Conservation (phyloP, 2,113 vertebrate species). For the Ondatra zibethicus region DNA sequence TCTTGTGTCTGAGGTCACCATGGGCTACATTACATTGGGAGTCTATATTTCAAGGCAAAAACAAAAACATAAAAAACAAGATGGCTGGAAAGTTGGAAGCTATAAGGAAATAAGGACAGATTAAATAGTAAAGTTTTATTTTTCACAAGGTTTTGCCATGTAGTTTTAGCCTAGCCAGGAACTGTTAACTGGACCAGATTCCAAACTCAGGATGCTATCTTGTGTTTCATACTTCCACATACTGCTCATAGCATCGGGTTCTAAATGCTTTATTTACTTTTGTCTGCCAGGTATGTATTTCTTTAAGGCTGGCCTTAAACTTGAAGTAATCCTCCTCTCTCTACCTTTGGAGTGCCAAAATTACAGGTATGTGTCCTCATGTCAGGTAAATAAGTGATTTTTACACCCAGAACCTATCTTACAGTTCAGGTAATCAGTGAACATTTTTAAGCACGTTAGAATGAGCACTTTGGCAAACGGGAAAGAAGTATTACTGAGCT, state of each 20-base stretch:
- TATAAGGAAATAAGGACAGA: not conserved
- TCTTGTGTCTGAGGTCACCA: not conserved
- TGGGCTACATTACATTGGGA: not conserved
- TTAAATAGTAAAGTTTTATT: not conserved
- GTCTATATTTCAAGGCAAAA: not conserved
- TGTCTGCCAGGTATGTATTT: conserved; percentile 24
- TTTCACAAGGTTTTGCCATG: not conserved
- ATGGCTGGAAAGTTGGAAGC: not conserved
- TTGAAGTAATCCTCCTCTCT: not conserved
- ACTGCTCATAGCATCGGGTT: conserved; percentile 21
- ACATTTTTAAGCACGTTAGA: conserved; percentile 44
- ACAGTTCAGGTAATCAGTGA: conserved; percentile 4
- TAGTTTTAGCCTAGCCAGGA: not conserved
- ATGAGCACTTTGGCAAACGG: conserved; percentile 32
- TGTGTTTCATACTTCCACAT: not conserved
- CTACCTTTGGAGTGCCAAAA: not conserved
- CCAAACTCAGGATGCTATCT: not conserved
- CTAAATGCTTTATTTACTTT: conserved; percentile 12
- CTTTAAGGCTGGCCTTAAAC: not conserved
- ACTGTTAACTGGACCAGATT: conserved; percentile 32
- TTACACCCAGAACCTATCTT: conserved; percentile 22
- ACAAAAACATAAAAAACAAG: not conserved
- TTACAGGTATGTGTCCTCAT: not conserved
- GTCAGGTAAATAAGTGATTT: not conserved
- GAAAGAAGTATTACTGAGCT: not conserved